phyloP scores from a whole-genome alignment of 2,113 vertebrate species.

The Eptesicus fuscus region DNA sequence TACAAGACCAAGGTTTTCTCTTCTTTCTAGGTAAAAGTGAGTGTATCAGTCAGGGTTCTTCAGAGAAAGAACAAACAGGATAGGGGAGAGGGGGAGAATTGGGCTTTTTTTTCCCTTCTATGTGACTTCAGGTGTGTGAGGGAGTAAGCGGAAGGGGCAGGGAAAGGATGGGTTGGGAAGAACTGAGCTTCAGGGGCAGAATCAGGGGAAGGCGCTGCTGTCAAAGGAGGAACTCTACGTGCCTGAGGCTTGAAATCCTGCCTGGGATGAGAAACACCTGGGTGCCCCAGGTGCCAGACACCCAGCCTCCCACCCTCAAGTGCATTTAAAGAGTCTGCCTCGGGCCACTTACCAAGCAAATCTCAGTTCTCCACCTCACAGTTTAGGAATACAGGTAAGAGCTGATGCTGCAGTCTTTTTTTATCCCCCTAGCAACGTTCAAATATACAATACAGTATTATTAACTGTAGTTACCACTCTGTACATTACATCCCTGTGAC shows the following conservation, averaged over 20 bases:
- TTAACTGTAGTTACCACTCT: background rate
- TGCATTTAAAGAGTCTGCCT: background rate
- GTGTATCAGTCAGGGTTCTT: background rate
- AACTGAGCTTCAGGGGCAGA: background rate
- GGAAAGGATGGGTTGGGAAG: background rate
- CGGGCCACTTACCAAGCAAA: too few species aligned
- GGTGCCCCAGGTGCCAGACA: too few species aligned
- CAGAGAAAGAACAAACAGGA: background rate
- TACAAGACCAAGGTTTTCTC: fast-evolving
- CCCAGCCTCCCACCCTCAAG: background rate
- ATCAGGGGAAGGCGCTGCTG: background rate
- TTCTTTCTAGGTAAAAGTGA: background rate
- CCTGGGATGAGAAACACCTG: background rate
- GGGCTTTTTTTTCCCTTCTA: background rate
- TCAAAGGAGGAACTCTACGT: background rate
- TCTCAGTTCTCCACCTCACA: fast-evolving
- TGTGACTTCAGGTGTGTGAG: background rate
- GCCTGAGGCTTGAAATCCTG: background rate
- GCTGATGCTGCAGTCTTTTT: background rate
- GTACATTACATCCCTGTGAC: background rate
- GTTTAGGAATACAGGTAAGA: background rate
- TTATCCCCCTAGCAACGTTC: background rate
- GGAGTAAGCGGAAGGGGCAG: fast-evolving
- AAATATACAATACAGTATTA: background rate
- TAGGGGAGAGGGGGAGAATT: background rate